phyloP scores from a whole-genome alignment of 2,113 vertebrate genomes.

The Coryphaenoides rupestris region DNA sequence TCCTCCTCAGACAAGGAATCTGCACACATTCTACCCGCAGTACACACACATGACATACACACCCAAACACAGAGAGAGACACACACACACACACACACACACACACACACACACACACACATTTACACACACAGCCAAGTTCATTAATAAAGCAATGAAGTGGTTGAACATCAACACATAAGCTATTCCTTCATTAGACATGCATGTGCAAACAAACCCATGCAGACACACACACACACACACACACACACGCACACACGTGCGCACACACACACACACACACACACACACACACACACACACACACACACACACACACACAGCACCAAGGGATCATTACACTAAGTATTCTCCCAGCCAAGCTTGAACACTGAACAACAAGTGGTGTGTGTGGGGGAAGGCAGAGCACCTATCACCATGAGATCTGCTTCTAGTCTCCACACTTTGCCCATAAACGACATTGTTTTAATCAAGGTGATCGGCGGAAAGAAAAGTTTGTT shows the following conservation, averaged over 20 bases:
- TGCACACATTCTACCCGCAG: not conserved
- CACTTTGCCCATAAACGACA: no score
- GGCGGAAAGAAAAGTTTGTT: no score
- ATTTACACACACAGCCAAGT: conserved; percentile 47
- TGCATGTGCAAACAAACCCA: conserved; percentile 7
- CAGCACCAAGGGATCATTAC: not conserved
- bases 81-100: conserved; percentile 2
- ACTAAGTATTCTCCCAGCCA: not conserved
- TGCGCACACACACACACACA: not conserved
- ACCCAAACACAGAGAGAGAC: conserved; percentile 5
- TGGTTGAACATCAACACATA: conserved; percentile 40
- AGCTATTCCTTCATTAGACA: conserved; percentile 57
- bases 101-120: not conserved
- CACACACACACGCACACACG: not conserved
- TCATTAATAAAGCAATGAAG: conserved; percentile 53
- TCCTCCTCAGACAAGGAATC: conserved; percentile 26
- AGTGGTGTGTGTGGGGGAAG: no score
- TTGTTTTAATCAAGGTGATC: no score
- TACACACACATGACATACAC: conserved; percentile 5
- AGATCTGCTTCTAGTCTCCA: no score
- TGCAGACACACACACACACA: conserved; percentile 1
- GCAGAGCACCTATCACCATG: no score
- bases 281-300: not conserved
- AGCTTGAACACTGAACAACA: not conserved
- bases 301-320: no score